A percentile compares a stretch with the other conserved stretches of the same genome.
These are phyloP conservation scores for Hyppa rectilinea DNA, from an alignment of 2,888 invertebrate genomes.

Conservation along the genomic window DNA sequence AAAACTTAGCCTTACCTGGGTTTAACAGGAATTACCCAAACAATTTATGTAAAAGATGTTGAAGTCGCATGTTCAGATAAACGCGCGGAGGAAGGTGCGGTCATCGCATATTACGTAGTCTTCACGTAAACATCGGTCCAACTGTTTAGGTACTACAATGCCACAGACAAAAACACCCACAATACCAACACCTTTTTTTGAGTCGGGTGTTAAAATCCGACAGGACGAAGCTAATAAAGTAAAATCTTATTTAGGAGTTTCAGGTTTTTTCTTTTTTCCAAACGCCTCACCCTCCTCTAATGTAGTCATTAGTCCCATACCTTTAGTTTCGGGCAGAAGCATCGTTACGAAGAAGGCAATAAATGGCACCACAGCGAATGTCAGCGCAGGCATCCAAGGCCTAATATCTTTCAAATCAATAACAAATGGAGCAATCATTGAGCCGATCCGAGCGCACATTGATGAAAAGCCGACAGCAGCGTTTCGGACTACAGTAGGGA, in stretches of 20 bases:
- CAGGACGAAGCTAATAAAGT: background rate
- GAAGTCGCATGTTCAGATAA: background rate
- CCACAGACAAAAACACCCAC: too few relatives aligned
- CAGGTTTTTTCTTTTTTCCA: conserved; percentile 70
- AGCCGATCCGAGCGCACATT: conserved; percentile 96
- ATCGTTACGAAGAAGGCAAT: conserved; percentile 88
- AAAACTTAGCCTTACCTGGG: background rate
- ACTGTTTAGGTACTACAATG: background rate
- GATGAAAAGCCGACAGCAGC: conserved; percentile 96
- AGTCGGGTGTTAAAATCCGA: background rate
- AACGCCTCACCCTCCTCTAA: conserved; percentile 94
- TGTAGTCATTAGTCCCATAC: conserved; percentile 94
- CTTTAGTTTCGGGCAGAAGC: conserved; percentile 94
- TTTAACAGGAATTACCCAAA: background rate
- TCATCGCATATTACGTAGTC: background rate
- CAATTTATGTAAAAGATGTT: background rate
- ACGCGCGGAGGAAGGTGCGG: background rate
- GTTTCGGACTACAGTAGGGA: conserved; percentile 97
- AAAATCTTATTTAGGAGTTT: background rate
- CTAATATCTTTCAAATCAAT: conserved; percentile 89
- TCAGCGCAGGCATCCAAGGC: conserved; percentile 92
- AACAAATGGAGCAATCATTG: conserved; percentile 96
- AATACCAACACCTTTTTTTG: too few relatives aligned
- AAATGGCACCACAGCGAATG: conserved; percentile 93
- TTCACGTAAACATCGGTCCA: background rate